Base-by-base conservation (phyloP, 1,140 invertebrate species). In the Monochamus saltuarius region DNA sequence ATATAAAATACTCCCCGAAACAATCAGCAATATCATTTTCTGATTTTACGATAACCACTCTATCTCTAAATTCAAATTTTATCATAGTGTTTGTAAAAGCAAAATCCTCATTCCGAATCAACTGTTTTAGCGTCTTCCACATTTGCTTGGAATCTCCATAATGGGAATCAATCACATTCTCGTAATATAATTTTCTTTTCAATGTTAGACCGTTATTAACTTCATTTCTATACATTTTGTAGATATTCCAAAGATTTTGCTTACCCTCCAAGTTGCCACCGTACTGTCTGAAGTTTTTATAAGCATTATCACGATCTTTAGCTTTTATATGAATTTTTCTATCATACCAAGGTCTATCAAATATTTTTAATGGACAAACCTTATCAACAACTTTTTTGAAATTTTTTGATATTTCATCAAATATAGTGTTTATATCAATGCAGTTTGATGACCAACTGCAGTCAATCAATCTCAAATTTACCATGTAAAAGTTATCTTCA, bases 1-100 rank as follows among this genome's bases (percentile, higher is more conserved):
- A 50, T 50, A 50, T 50, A 34, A 50, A 50, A 34, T n/a, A n/a
- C n/a, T n/a, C n/a, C n/a, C n/a, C n/a, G n/a, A n/a, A n/a, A n/a
- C n/a, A n/a, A n/a, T 50, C 22, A 50, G 47, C 47, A 34, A 50
- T 50, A 34, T 50, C 47, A 34, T 50, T 50, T 29, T 50, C 47
- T 50, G 22, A n/a, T 50, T 50, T 50, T 19, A 2, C 47, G 7
- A 34, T 50, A 6, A 50, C 14, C 10, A 50, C 14, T 50, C 47
- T 50, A 50, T 50, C 22, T 29, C 7, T 50, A 50, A 29, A 7
- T 34, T 50, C 22, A 34, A 50, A 50, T 34, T 29, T 16, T 16
- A 6, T 22, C 4, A n/a, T 34, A 0, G 14, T n/a, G 13, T 50
- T 50, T 50, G 29, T 34, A 50, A 50, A 50, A 1, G 47, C 47